Evolutionary conservation across 2,888 invertebrate genomes (phyloP).

Genomic region (Troides helena): DNA sequence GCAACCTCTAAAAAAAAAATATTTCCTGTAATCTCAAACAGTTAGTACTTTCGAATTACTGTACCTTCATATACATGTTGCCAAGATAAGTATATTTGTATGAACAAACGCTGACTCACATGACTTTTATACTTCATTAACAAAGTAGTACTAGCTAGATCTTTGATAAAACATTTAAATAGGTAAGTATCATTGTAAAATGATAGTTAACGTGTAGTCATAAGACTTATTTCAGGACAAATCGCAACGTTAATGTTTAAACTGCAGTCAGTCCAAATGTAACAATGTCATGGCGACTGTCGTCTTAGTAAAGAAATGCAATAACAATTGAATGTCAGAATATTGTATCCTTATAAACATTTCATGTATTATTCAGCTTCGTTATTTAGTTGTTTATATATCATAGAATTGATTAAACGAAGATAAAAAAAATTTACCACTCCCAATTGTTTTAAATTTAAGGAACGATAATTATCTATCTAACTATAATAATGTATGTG

Average conservation of each 20-base stretch:
- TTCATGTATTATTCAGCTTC: too few species aligned
- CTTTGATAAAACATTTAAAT: conserved; percentile 7
- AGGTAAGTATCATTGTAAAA: background rate
- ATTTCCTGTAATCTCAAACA: background rate
- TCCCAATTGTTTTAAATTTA: too few species aligned
- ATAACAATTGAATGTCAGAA: conserved; percentile 18
- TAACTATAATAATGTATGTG: too few species aligned
- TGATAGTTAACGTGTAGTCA: background rate
- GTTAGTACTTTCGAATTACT: background rate
- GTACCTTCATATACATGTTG: conserved; percentile 73
- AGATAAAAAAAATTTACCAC: too few species aligned
- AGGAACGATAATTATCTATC: too few species aligned
- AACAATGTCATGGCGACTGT: conserved; percentile 51
- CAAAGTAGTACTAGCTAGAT: conserved; percentile 31
- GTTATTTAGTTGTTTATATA: too few species aligned
- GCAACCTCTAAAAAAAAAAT: background rate
- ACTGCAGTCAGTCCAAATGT: conserved; percentile 37
- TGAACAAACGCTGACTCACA: conserved; percentile 47
- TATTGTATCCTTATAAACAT: background rate
- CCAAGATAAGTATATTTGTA: conserved; percentile 63
- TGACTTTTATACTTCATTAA: conserved; percentile 34
- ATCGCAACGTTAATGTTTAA: conserved; percentile 15
- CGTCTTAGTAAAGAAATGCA: conserved; percentile 29
- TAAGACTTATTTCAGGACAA: conserved; percentile 3
- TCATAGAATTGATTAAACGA: too few species aligned